These are phyloP conservation scores for Scaptomyza tumidula DNA, from an alignment of 2,888 invertebrate species.

Conservation along the genomic window DNA sequence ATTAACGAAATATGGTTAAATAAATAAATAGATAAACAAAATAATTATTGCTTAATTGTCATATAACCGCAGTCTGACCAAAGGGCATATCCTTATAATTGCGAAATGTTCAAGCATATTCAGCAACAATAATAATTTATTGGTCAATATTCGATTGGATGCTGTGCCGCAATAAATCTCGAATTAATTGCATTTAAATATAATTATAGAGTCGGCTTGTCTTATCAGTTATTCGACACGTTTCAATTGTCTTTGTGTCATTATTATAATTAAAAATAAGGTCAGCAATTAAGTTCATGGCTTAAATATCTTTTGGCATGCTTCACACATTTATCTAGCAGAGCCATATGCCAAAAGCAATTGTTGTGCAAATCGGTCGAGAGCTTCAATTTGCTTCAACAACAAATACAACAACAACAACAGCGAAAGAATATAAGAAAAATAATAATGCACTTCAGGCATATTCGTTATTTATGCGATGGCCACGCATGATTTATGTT, in stretches of 20 bases:
- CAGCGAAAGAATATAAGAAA: conserved; percentile 16
- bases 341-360: conserved; percentile 30
- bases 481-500: conserved; percentile 68
- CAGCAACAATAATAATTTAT: not conserved
- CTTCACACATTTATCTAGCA: conserved; percentile 20
- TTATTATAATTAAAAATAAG: not conserved
- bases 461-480: conserved; percentile 72
- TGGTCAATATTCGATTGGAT: not conserved
- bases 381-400: conserved; percentile 9
- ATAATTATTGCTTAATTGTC: no score
- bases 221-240: not conserved
- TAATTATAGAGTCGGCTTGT: not conserved
- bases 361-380: conserved; percentile 17
- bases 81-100: not conserved
- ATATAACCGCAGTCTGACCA: not conserved
- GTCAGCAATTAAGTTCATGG: conserved; percentile 22
- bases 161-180: not conserved
- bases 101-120: not conserved
- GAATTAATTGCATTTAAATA: conserved; percentile 8
- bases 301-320: conserved; percentile 23
- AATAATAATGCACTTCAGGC: conserved; percentile 44
- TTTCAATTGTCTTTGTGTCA: conserved; percentile 3
- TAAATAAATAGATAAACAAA: no score
- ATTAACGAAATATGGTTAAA: no score
- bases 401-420: conserved; percentile 5